Evolutionary conservation across 1,140 invertebrate species (phyloP), one percentile per base, ranked within the genome.

Genomic region (Drosophila tropicalis): DNA sequence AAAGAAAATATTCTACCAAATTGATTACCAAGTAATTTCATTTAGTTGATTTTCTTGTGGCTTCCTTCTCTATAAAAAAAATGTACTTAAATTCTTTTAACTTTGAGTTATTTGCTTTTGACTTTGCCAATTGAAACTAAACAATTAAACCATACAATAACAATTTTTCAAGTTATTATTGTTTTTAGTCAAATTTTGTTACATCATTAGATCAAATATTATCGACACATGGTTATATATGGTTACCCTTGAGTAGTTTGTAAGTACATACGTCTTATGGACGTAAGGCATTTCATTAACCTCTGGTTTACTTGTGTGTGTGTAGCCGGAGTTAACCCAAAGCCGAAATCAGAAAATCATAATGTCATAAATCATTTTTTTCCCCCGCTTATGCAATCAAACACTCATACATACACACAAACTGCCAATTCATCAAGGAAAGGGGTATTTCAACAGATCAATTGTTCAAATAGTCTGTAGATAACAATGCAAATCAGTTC

Each of bases 401-500:
- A 61, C 62, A 72, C 58, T 63, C 22, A 67, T 15, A 64, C 34
- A 63, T 57, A 39, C 44, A 51, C 9, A 12, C 65, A 80, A 74
- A 67, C 61, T 80, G 67, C 72, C 58, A 76, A 76, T 55, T 76
- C 73, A 76, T 76, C 41, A 36, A 60, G 57, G 72, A 22, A 12
- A 41, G 25, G 41, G 41, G 61, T 12, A 55, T 70, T 70, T 77
- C 75, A 63, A 65, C 72, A 75, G 71, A 73, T 86, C 83, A 87
- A 86, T 86, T 86, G 83, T 87, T 82, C 79, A 68, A 67, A 71
- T 70, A 63, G 63, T 36, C 60, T 32, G 17, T 22, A 71, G 71
- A 76, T 70, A 86, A 86, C 82, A 86, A 86, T 86, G 81, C 82
- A 79, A 87, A 86, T 87, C 82, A 82, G 76, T 87, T 86, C 67